Percentiles rank a stretch among this genome's conserved stretches.
These are phyloP conservation scores for Pseudomyrmex gracilis DNA, from an alignment of 1,140 invertebrate genomes.

Conservation along the genomic window DNA sequence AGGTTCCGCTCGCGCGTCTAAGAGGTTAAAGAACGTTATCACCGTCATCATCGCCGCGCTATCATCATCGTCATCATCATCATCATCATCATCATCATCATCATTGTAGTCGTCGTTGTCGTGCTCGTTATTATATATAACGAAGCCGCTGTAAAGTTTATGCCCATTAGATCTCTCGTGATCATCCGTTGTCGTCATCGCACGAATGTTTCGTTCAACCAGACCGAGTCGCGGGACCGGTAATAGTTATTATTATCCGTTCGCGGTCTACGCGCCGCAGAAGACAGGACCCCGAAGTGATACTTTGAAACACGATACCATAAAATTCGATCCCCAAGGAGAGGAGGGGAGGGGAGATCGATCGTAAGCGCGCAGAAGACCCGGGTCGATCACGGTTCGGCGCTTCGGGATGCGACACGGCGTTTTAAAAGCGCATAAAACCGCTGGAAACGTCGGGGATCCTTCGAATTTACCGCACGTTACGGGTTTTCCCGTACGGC, in stretches of 20 bases:
- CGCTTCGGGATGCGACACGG: not conserved
- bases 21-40: conserved; percentile 50
- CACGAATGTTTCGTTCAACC: conserved; percentile 33
- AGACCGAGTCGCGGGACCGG: conserved; percentile 52
- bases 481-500: not conserved
- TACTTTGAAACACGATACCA: not conserved
- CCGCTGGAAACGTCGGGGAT: conserved; percentile 24
- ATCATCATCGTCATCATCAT: not conserved
- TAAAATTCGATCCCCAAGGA: conserved; percentile 28
- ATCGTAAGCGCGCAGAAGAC: conserved; percentile 35
- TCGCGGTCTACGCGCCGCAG: conserved; percentile 1
- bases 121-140: conserved; percentile 54
- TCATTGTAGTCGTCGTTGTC: not conserved
- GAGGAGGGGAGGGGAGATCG: conserved; percentile 10
- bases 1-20: conserved; percentile 19
- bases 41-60: conserved; percentile 19
- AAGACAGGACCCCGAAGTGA: conserved; percentile 13
- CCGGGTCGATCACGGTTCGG: not conserved
- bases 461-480: conserved; percentile 36
- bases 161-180: conserved; percentile 47
- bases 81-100: not conserved
- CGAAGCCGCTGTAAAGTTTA: conserved; percentile 46
- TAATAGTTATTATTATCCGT: conserved; percentile 28
- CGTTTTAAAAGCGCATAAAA: conserved; percentile 50
- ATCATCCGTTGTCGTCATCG: conserved; percentile 17